Conservation (phyloP, 2,888 invertebrate genomes). For the Ceramica pisi region DNA sequence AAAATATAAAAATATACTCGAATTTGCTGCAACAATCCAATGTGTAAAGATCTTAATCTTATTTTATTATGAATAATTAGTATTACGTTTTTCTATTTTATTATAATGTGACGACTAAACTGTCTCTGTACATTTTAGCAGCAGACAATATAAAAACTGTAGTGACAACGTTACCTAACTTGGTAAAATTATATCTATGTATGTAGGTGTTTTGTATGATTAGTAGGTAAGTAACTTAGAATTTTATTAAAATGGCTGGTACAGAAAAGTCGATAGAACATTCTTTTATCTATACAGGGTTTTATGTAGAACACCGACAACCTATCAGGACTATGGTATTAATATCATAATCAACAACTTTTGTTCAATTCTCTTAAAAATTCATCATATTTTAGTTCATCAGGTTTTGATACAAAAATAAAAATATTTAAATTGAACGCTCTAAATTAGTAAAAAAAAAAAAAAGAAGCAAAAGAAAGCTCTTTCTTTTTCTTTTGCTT, state of each 20-base stretch:
- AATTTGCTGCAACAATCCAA: conserved; percentile 40
- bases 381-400: no score
- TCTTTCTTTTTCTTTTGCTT: no score
- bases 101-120: neutral
- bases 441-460: no score
- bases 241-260: neutral
- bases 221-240: neutral
- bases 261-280: neutral
- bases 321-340: no score
- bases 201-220: neutral
- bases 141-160: neutral
- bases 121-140: conserved; percentile 6
- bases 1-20: conserved; percentile 29
- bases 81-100: neutral
- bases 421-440: no score
- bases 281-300: neutral
- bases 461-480: no score
- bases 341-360: no score
- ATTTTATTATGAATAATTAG: neutral
- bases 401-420: no score
- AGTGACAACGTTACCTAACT: neutral
- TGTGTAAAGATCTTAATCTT: conserved; percentile 37
- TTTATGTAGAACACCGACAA: no score
- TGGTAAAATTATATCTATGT: neutral
- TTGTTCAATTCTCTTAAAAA: no score